Base-by-base conservation (phyloP, 2,888 invertebrate genomes). In the Dolichomitus sp. region DNA sequence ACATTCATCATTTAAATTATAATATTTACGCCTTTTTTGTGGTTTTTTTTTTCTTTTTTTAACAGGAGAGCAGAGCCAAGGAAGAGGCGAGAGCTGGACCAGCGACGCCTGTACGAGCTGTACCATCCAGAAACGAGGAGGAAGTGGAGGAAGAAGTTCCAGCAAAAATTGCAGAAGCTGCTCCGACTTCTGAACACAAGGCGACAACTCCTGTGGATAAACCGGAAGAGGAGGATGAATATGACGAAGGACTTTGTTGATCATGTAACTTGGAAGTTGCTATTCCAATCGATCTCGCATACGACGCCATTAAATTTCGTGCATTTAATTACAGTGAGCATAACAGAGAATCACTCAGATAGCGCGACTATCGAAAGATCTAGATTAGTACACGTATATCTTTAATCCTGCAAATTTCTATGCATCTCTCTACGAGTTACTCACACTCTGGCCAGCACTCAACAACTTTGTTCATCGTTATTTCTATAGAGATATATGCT, bases 161-260 rank as follows among this genome's bases (percentile, higher is more conserved):
- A 5, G 30, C 27, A 3, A 54, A 68, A 27, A 50, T 23, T 11
- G 52, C 63, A 12, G 11, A 40, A 30, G 59, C 65, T 3, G 23
- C 61, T 7, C 30, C 50, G 4, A 57, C 19, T 19, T 4, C 40
- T 5, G 37, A 57, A 23, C 52, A 17, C 57, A 30, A 19, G 7
- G 54, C 52, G 0, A 63, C 68, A 4, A 65, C 23, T 30, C 65
- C 73, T 7, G 66, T 1, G 19, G 63, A 82, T 4, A 66, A 74
- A 52, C 42, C 50, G 0, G 27, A 80, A 17, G 83, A 74, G 9
- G 84, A 83, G 17, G 80, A 85, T 17, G 84, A 85, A 0, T 83
- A 83, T 52, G 86, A 85, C 3, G 85, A 66, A 2, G 84, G 83
- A 48, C 63, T 86, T 30, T 86, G 86, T 61, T 86, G 81, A 86